Base-by-base conservation (phyloP, 2,113 vertebrate species). In the Sebastes schlegelii region DNA sequence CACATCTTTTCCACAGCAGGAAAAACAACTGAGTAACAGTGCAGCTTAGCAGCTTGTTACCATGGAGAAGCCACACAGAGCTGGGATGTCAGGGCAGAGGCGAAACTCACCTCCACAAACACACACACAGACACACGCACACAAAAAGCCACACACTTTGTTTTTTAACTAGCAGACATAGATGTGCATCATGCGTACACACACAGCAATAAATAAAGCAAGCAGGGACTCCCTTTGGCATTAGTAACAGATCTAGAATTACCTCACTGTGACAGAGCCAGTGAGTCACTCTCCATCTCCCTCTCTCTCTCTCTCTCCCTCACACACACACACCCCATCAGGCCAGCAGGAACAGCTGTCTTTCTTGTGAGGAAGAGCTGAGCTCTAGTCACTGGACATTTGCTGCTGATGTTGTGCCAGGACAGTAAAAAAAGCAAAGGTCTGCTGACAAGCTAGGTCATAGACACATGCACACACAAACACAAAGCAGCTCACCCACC, bases 161-260 rank as follows among this genome's bases (percentile, higher is more conserved):
- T 60, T 62, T 69, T 70, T 80, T 68, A 60, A 75, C 72, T 21
- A 13, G 4, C 55, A 62, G 23, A 79, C 23, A 66, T n/a, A 64
- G 26, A 52, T 3, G 51, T 62, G 63, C 19, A 34, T 19, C 13
- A 40, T n/a, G 23, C 3, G 14, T 43, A 68, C 45, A 79, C 19
- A 80, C 26, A 65, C 1, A 49, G 8, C 68, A 23, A 84, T 34
- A 2, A 19, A 83, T 51, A 63, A 79, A 77, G n/a, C 70, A 72
- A 77, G 82, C 83, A 73, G 85, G 87, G 87, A 91, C 84, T 87
- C 86, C 87, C 87, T 93, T 85, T 79, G 92, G 91, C 81, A 89
- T 85, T 83, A 85, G 76, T 89, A 91, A 87, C 83, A 75, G 58
- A 82, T 84, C 58, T 92, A 89, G 81, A 86, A 88, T 93, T 89